Evolutionary conservation across 2,797 vertebrate genomes (phyloP), one percentile per base, ranked within the genome.

Genomic region (Sciurus vulgaris): DNA sequence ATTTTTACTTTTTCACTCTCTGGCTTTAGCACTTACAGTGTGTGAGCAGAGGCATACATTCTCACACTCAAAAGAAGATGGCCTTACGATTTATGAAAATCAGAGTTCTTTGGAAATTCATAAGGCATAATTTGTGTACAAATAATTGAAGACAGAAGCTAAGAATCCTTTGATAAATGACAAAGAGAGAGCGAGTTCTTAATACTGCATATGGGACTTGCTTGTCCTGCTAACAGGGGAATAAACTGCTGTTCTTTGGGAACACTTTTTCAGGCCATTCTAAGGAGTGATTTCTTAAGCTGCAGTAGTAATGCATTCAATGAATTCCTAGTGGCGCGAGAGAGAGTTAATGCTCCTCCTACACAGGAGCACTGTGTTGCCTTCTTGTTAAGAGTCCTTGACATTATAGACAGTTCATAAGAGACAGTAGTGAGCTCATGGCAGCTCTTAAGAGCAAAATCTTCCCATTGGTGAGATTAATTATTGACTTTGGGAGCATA

Each of bases 391-490:
- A 38, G 3, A 59, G 28, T 78, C 86, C 69, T 89, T 38, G 51
- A 78, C 67, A 33, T 89, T n/a, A 83, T 24, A 12, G 20, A 67
- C 82, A 70, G 63, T 92, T 94, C n/a, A 1, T 47, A 54, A 89
- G 83, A 96, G 59, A 69, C n/a, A 86, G 83, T 18, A 35, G 78
- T 49, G 47, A 91, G 59, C 18, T 33, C 74, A 89, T 74, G 20
- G 20, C 24, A 44, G 67, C 67, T 94, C 95, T 88, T 90, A 76
- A 83, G 44, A 88, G 72, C 47, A 76, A 89, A 93, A 86, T 67
- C 74, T 56, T 89, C 51, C 81, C 88, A 72, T 96, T 73, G 83
- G 91, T 59, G 61, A 83, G 76, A 93, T 93, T 79, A 83, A 92
- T 95, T 93, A 92, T 49, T 92, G 83, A 83, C 69, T 83, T 69